Evolutionary conservation across 2,888 invertebrate species (phyloP).

Genomic region (Prenolepis imparis): DNA sequence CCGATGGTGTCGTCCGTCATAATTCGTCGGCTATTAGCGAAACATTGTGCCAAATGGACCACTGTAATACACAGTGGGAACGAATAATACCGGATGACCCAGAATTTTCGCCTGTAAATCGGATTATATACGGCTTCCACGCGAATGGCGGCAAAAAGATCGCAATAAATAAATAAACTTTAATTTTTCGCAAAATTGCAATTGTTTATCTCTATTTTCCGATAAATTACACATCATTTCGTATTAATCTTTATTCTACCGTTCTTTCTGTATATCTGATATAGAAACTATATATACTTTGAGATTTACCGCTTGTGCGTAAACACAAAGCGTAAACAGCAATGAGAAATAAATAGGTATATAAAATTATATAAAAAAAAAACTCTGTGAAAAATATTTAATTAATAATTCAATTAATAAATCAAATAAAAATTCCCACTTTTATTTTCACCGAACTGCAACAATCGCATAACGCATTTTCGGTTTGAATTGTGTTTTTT

Average conservation of each 20-base stretch:
- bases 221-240: conserved; percentile 13
- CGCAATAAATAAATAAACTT: background rate
- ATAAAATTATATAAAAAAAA: background rate
- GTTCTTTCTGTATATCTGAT: background rate
- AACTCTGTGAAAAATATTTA: background rate
- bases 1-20: conserved; percentile 8
- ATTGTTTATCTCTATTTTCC: background rate
- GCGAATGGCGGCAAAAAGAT: background rate
- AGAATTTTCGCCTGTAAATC: conserved; percentile 15
- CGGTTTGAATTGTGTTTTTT: background rate
- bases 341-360: conserved; percentile 1
- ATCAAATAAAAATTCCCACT: no score
- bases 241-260: background rate
- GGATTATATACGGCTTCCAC: background rate
- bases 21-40: conserved; percentile 23
- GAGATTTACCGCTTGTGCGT: background rate
- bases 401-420: conserved; percentile 7
- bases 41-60: conserved; percentile 33
- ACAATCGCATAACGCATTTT: background rate
- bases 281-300: background rate
- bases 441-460: conserved; percentile 7
- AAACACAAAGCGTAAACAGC: no score
- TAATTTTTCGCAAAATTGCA: background rate
- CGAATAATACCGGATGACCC: conserved; percentile 21
- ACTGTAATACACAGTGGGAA: conserved; percentile 1